These are phyloP conservation scores for Tubiluchus corallicola DNA, from an alignment of 2,888 invertebrate genomes.

Conservation along the genomic window DNA sequence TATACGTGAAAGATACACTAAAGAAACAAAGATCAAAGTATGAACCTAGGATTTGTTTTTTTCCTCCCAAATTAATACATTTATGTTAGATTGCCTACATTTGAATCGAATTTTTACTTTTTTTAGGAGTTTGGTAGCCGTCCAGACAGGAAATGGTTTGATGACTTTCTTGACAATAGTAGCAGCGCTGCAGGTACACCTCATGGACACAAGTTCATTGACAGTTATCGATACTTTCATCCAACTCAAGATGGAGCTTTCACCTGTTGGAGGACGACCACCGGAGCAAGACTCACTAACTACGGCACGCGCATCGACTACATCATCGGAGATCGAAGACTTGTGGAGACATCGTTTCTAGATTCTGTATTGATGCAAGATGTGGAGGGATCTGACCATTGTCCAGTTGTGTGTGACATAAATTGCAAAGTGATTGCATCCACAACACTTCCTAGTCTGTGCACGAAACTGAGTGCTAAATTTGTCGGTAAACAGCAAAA, in stretches of 20 bases:
- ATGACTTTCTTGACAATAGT: slow-evolving; percentile 20
- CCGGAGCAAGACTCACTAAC: slow-evolving; percentile 32
- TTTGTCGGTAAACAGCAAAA: slow-evolving; percentile 29
- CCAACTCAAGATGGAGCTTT: slow-evolving; percentile 28
- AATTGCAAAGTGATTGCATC: slow-evolving; percentile 19
- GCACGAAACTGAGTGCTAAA: slow-evolving; percentile 32
- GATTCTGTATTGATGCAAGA: slow-evolving; percentile 22
- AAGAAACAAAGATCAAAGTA: no score
- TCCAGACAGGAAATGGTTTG: slow-evolving; percentile 27
- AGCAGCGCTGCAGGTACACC: background rate
- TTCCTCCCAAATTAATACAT: no score
- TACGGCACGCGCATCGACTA: slow-evolving; percentile 36
- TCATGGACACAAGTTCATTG: slow-evolving; percentile 23
- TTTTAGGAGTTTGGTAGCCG: slow-evolving; percentile 11
- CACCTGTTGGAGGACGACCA: slow-evolving; percentile 33
- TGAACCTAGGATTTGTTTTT: no score
- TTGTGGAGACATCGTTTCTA: slow-evolving; percentile 16
- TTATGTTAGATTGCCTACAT: no score
- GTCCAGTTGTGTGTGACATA: slow-evolving; percentile 29
- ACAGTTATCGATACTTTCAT: slow-evolving; percentile 32
- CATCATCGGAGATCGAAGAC: slow-evolving; percentile 26
- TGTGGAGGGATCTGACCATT: slow-evolving; percentile 34
- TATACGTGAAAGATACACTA: no score
- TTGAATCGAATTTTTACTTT: no score
- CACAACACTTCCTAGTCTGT: slow-evolving; percentile 25